These are phyloP conservation scores for Bryconaethiops microstoma DNA, from an alignment of 2,797 vertebrate genomes.

Conservation along the genomic window DNA sequence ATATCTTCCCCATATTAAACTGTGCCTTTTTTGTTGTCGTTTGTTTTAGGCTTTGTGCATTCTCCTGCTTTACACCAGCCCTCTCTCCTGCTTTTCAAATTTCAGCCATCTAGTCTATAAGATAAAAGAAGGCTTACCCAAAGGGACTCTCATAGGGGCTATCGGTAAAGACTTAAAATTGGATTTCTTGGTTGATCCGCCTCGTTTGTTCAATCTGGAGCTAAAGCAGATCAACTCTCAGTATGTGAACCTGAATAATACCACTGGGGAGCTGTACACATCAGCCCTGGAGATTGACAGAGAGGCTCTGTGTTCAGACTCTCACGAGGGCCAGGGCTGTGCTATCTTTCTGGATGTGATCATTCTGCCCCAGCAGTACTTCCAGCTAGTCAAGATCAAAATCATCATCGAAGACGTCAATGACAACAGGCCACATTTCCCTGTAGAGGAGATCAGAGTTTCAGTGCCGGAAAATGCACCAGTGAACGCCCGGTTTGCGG, in stretches of 20 bases:
- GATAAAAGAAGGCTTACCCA: constrained; percentile 93
- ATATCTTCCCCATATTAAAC: constrained; percentile 27
- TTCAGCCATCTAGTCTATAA: constrained; percentile 95
- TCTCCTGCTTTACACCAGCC: constrained; percentile 86
- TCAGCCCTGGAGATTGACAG: constrained; percentile 89
- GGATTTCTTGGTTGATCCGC: constrained; percentile 75
- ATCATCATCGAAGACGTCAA: constrained; percentile 92
- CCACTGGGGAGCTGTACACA: constrained; percentile 89
- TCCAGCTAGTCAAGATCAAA: constrained; percentile 95
- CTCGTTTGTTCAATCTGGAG: constrained; percentile 88
- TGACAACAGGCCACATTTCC: constrained; percentile 92
- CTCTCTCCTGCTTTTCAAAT: constrained; percentile 89
- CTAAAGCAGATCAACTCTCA: constrained; percentile 84
- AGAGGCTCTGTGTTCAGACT: constrained; percentile 86
- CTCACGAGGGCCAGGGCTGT: constrained; percentile 75
- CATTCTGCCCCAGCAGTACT: constrained; percentile 94
- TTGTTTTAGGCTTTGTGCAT: constrained; percentile 76
- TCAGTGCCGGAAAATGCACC: constrained; percentile 91
- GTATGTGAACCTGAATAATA: constrained; percentile 90
- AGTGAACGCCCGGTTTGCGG: constrained; percentile 87
- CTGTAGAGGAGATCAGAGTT: constrained; percentile 84
- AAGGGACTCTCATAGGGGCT: constrained; percentile 90
- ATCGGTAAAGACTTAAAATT: constrained; percentile 88
- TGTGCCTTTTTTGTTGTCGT: constrained; percentile 45
- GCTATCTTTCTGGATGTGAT: constrained; percentile 90